phyloP scores from a whole-genome alignment of 1,140 invertebrate genomes.

The Drosophila baimaii region DNA sequence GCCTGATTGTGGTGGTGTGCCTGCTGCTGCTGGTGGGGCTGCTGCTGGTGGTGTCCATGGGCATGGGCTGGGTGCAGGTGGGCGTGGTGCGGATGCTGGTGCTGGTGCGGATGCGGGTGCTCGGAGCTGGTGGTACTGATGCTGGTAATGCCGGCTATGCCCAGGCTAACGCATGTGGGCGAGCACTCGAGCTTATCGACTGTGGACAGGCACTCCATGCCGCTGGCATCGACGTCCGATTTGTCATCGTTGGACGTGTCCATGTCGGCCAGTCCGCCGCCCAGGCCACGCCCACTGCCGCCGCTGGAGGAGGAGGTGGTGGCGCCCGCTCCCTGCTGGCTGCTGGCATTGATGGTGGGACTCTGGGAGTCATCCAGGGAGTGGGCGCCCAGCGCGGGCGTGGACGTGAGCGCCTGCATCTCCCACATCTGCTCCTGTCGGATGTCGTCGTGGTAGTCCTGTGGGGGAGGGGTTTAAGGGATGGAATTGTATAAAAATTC shows the following conservation, averaged over 20 bases:
- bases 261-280: constrained; percentile 77
- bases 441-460: constrained; percentile 94
- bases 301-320: constrained; percentile 19
- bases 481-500: too few relatives aligned
- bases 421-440: constrained; percentile 93
- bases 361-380: constrained; percentile 76
- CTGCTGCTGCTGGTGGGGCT: constrained; percentile 40
- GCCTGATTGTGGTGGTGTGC: constrained; percentile 51
- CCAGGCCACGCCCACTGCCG: constrained; percentile 56
- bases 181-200: constrained; percentile 72
- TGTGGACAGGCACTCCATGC: constrained; percentile 77
- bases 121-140: constrained; percentile 52
- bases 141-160: constrained; percentile 45
- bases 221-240: constrained; percentile 74
- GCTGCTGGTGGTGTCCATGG: constrained; percentile 35
- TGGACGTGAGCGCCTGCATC: constrained; percentile 89
- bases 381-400: constrained; percentile 69
- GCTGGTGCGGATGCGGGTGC: constrained; percentile 38
- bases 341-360: constrained; percentile 58
- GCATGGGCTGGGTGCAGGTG: constrained; percentile 31
- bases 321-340: constrained; percentile 23
- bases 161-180: constrained; percentile 65
- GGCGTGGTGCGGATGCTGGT: constrained; percentile 57
- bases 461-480: constrained; percentile 7
- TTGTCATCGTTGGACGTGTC: constrained; percentile 83